phyloP scores from a whole-genome alignment of 2,113 vertebrate species.

The Notothenia coriiceps region DNA sequence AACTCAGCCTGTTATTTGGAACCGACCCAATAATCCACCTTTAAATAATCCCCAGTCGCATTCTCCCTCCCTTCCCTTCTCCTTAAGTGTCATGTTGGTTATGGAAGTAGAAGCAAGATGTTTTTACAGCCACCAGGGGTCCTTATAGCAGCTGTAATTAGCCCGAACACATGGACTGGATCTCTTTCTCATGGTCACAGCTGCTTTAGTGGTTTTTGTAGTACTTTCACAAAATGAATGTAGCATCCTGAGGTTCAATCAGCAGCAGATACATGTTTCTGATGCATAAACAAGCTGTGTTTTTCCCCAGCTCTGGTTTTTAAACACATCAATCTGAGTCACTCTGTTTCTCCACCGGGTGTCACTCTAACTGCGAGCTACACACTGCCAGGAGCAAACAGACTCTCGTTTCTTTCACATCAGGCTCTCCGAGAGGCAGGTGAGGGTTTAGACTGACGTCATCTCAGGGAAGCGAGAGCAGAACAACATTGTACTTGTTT shows the following conservation, averaged over 20 bases:
- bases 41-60: conserved; percentile 18
- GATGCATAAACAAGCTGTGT: conserved; percentile 5
- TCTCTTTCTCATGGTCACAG: conserved; percentile 25
- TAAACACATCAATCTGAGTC: conserved; percentile 24
- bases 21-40: conserved; percentile 53
- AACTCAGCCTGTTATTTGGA: conserved; percentile 53
- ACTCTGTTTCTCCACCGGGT: conserved; percentile 68
- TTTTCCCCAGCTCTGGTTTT: conserved; percentile 5
- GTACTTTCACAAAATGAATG: background rate
- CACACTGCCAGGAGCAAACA: background rate
- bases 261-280: background rate
- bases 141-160: conserved; percentile 12
- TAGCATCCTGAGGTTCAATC: background rate
- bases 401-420: conserved; percentile 4
- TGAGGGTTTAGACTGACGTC: conserved; percentile 35
- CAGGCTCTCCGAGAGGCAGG: conserved; percentile 28
- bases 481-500: background rate
- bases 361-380: conserved; percentile 59
- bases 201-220: background rate
- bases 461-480: conserved; percentile 8
- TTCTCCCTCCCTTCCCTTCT: background rate
- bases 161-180: conserved; percentile 17
- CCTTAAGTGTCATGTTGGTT: conserved; percentile 1
- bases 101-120: conserved; percentile 15
- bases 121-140: conserved; percentile 27